phyloP scores from a whole-genome alignment of 2,797 vertebrate genomes.

The Aratinga solstitialis region DNA sequence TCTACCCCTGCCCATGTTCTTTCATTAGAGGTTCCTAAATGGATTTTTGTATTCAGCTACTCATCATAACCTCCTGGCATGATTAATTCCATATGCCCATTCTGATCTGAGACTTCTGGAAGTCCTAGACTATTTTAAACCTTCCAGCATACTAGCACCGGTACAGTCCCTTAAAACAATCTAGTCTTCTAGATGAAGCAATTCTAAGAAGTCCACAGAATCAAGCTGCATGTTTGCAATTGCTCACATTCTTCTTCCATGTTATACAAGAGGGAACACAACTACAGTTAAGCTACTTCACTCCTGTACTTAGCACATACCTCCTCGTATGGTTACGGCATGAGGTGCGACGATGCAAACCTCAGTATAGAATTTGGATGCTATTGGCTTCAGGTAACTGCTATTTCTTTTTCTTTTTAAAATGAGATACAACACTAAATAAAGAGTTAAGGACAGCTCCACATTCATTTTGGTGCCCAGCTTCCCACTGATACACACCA shows the following conservation, averaged over 20 bases:
- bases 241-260: not conserved
- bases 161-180: not conserved
- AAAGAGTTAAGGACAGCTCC: not conserved
- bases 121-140: not conserved
- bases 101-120: not conserved
- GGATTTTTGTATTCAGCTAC: not conserved
- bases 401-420: not conserved
- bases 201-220: not conserved
- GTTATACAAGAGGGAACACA: not conserved
- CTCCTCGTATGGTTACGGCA: not conserved
- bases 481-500: not conserved
- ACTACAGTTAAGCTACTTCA: not conserved
- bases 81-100: not conserved
- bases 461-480: not conserved
- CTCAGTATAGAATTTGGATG: not conserved
- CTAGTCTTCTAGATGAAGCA: not conserved
- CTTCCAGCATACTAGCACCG: not conserved
- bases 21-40: not conserved
- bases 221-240: not conserved
- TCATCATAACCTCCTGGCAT: not conserved
- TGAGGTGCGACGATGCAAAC: rapidly evolving
- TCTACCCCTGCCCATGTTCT: too few species aligned
- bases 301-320: not conserved
- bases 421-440: not conserved
- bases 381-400: not conserved